These are phyloP conservation scores for Euleptes europaea DNA, from an alignment of 2,113 vertebrate species.

Conservation along the genomic window DNA sequence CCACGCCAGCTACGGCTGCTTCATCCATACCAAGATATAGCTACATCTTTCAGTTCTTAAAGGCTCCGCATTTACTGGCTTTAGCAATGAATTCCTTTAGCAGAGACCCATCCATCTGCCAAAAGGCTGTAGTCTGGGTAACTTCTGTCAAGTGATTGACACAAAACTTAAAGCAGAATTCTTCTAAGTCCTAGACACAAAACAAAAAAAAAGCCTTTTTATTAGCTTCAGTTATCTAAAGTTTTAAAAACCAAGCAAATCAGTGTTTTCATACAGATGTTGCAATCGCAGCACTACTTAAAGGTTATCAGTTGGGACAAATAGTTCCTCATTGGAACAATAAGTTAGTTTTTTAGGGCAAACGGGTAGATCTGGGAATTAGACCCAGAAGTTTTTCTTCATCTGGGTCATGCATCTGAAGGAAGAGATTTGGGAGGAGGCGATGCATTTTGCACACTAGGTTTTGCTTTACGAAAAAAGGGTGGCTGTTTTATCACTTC, in stretches of 20 bases:
- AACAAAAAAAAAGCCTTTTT: slow-evolving; percentile 51
- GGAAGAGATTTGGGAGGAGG: too few species aligned
- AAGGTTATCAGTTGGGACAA: not conserved
- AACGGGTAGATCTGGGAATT: not conserved
- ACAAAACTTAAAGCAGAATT: slow-evolving; percentile 99
- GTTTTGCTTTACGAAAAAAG: not conserved
- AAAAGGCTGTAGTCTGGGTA: slow-evolving; percentile 94
- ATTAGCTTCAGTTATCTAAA: slow-evolving; percentile 49
- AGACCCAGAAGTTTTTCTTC: too few species aligned
- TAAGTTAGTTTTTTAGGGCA: too few species aligned
- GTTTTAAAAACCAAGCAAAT: not conserved
- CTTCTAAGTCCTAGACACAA: slow-evolving; percentile 90
- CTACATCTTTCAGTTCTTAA: slow-evolving; percentile 88
- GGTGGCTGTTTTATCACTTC: not conserved
- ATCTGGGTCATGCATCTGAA: too few species aligned
- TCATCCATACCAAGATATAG: slow-evolving; percentile 28
- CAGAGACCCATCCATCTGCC: slow-evolving; percentile 93
- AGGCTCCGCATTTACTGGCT: slow-evolving; percentile 95
- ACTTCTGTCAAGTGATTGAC: slow-evolving; percentile 97
- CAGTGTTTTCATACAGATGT: not conserved
- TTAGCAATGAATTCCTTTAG: slow-evolving; percentile 97
- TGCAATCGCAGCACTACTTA: not conserved
- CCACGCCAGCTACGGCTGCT: slow-evolving; percentile 22
- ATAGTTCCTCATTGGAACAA: too few species aligned
- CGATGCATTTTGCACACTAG: not conserved